Conservation (phyloP, 1,140 invertebrate genomes). For the Paraescarpia echinospica region DNA sequence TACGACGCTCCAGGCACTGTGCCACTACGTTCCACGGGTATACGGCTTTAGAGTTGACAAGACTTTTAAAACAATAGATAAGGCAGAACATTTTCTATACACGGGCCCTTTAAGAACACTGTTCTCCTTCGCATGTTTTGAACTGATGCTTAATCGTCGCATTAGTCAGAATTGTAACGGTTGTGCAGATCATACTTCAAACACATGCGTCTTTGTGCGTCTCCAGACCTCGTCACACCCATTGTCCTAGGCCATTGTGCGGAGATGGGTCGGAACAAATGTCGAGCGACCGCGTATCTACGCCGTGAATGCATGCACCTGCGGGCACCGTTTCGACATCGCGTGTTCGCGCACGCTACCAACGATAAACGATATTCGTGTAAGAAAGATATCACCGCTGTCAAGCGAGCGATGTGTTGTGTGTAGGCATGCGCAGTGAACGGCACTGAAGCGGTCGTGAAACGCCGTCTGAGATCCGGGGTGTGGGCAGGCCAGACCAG, state of each 20-base stretch:
- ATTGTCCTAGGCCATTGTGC: not conserved
- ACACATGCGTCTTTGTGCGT: not conserved
- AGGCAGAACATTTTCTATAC: not conserved
- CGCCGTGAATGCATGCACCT: not conserved
- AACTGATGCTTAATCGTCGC: not conserved
- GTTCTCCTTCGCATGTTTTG: not conserved
- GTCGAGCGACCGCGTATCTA: not conserved
- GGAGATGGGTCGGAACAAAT: not conserved
- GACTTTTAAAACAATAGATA: not conserved
- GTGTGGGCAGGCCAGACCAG: not conserved
- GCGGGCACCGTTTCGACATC: not conserved
- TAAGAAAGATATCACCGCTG: not conserved
- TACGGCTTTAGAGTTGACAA: no score
- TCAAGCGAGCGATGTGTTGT: not conserved
- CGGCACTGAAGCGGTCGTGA: not conserved
- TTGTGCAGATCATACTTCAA: not conserved
- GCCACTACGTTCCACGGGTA: no score
- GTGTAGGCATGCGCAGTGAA: conserved; percentile 3
- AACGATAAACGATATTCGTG: not conserved
- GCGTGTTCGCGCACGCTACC: not conserved
- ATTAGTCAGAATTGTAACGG: conserved; percentile 5
- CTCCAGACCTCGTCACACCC: not conserved
- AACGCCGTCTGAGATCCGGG: not conserved
- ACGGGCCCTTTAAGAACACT: not conserved
- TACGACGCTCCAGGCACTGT: no score